Conservation (phyloP, 1,140 invertebrate species). For the Anoplolepis gracilipes region DNA sequence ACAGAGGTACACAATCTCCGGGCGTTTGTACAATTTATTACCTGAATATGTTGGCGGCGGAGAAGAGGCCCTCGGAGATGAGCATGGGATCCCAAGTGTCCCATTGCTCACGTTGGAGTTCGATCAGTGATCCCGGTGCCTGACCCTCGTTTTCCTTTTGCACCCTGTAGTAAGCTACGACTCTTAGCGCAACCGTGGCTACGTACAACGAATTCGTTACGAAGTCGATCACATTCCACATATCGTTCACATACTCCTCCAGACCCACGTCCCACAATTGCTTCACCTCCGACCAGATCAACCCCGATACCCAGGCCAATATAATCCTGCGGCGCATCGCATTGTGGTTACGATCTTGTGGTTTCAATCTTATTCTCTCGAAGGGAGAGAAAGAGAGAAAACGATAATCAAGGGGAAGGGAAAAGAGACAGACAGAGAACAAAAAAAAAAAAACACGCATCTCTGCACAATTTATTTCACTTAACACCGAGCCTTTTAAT, state of each 20-base stretch:
- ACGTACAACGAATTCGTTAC: slow-evolving; percentile 99
- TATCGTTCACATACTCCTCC: slow-evolving; percentile 97
- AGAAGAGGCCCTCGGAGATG: slow-evolving; percentile 98
- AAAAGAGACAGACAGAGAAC: too few relatives aligned
- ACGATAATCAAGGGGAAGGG: too few relatives aligned
- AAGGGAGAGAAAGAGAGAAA: not conserved
- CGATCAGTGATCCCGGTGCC: slow-evolving; percentile 84
- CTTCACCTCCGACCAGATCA: slow-evolving; percentile 99
- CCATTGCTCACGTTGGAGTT: slow-evolving; percentile 94
- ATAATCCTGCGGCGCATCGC: slow-evolving; percentile 78
- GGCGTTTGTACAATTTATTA: slow-evolving; percentile 71
- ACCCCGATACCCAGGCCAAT: slow-evolving; percentile 88
- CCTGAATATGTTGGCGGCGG: slow-evolving; percentile 98
- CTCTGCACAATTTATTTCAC: slow-evolving; percentile 9
- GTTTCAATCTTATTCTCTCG: not conserved
- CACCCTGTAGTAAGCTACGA: slow-evolving; percentile 93
- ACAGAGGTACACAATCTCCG: not conserved
- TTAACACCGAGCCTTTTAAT: not conserved
- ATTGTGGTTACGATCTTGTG: not conserved
- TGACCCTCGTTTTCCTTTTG: slow-evolving; percentile 89
- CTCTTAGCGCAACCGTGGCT: slow-evolving; percentile 96
- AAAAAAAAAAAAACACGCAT: not conserved
- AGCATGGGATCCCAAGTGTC: slow-evolving; percentile 98
- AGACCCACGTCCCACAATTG: slow-evolving; percentile 99
- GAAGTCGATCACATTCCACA: slow-evolving; percentile 99